Evolutionary conservation across 2,797 vertebrate genomes (phyloP).

Genomic region (Anolis apletophallus): DNA sequence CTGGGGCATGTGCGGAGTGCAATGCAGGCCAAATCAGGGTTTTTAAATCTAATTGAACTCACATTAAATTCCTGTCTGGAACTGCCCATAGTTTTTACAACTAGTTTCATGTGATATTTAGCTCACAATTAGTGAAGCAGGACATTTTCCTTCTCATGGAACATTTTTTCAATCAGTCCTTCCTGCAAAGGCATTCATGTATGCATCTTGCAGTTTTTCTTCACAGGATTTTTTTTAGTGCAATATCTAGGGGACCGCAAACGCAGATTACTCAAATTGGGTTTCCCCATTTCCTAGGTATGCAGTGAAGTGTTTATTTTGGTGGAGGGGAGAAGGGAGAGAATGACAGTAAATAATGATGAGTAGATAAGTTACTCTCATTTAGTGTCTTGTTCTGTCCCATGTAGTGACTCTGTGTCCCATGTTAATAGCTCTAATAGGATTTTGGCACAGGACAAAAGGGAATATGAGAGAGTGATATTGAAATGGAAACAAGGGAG

Average conservation of each 20-base stretch:
- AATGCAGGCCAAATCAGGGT: too few relatives aligned
- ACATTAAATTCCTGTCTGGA: too few relatives aligned
- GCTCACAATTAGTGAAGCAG: slow-evolving; percentile 13
- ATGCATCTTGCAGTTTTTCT: slow-evolving; percentile 6
- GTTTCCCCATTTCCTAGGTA: slow-evolving; percentile 19
- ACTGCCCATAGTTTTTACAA: neutral
- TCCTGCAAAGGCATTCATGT: rapidly evolving
- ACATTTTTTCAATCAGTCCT: slow-evolving; percentile 20
- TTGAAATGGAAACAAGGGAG: slow-evolving; percentile 30
- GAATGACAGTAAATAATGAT: slow-evolving; percentile 36
- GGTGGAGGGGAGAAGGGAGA: neutral
- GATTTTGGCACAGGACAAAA: slow-evolving; percentile 62
- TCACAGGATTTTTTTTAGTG: neutral
- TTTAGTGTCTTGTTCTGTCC: slow-evolving; percentile 61
- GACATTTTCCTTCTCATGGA: neutral
- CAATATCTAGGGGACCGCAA: neutral
- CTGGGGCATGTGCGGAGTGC: too few relatives aligned
- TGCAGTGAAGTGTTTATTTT: slow-evolving; percentile 6
- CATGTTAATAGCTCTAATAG: slow-evolving; percentile 64
- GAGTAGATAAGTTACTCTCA: slow-evolving; percentile 48
- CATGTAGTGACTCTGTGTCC: slow-evolving; percentile 60
- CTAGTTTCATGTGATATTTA: neutral
- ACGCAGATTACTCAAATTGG: neutral
- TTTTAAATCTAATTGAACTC: too few relatives aligned
- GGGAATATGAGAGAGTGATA: neutral